Evolutionary conservation across 2,113 vertebrate genomes (phyloP), one percentile per base, ranked within the genome.

Genomic region (Alligator mississippiensis): DNA sequence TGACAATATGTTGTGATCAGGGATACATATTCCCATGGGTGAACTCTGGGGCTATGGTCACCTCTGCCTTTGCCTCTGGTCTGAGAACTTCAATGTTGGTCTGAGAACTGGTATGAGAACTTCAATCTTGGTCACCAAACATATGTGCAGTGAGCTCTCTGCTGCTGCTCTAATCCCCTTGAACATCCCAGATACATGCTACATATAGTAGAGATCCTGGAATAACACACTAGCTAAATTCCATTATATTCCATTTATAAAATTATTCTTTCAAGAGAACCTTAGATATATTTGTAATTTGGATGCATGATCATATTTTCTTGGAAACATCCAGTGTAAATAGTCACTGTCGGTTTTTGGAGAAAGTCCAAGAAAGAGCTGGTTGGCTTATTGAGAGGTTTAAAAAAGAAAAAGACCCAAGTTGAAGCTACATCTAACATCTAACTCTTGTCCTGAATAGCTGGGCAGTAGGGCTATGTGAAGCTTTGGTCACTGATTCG

Each of bases 241-340:
- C 3, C 55, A 75, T 82, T 93, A 84, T 85, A 16, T 2, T 90
- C 75, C 89, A 85, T 97, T 96, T 85, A 90, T 77, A 55, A 96
- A 87, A 93, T 77, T 80, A 85, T 87, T 94, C 24, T 87, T 94
- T 74, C 54, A 87, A 74, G 60, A 74, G 8, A 79, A 93, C 38
- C 54, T 89, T 85, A 81, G 38, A 85, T 87, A 38, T 27, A 57
- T 27, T 62, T 38, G 16, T 15, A 87, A 92, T 87, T 76, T 79
- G 62, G 77, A 89, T 74, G 18, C 74, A 55, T 1, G 3, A 80
- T 19, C 72, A 85, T 19, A 70, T 60, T 90, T 89, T 74, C 60
- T 77, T 79, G 80, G 22, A 84, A 92, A 79, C 18, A 1, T 0
- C 22, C 11, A 30, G 38, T 90, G 18, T 63, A 79, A 76, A 28